These are phyloP conservation scores for Bettongia penicillata DNA, from an alignment of 2,113 vertebrate species.

Conservation along the genomic window DNA sequence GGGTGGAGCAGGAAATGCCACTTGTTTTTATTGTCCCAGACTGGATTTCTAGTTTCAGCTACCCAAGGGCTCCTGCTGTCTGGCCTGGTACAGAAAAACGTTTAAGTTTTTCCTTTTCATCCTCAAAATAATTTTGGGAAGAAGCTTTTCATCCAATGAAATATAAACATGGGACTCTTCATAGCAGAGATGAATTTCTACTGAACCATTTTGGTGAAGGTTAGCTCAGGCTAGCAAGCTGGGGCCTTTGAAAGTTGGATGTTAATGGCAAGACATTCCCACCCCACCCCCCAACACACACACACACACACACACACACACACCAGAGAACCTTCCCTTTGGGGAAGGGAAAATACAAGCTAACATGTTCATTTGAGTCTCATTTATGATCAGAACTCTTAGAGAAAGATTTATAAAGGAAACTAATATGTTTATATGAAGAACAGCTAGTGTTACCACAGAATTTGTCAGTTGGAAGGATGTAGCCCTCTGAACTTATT, in stretches of 20 bases:
- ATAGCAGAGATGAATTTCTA: not conserved
- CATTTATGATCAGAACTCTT: slow-evolving; percentile 2
- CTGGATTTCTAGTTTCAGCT: not conserved
- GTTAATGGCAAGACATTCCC: not conserved
- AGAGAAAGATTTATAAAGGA: slow-evolving; percentile 35
- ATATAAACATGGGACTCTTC: not conserved
- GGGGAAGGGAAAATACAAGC: not conserved
- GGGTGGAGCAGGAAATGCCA: not conserved
- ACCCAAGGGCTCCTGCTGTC: not conserved
- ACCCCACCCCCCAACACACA: too few species aligned
- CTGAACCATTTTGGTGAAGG: not conserved
- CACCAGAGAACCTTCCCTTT: not conserved
- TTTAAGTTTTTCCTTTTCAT: not conserved
- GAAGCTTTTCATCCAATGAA: not conserved
- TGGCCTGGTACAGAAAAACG: not conserved
- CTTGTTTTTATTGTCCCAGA: not conserved
- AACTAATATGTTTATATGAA: slow-evolving; percentile 31
- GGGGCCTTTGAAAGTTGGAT: not conserved
- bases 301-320: too few species aligned
- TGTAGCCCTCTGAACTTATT: slow-evolving; percentile 23
- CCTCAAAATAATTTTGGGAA: not conserved
- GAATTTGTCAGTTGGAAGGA: slow-evolving; percentile 10
- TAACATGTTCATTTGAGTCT: not conserved
- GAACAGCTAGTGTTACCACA: slow-evolving; percentile 13
- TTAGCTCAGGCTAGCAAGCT: not conserved